Evolutionary conservation across 53 echinoderm and acorn worm genomes (phyloP).

Genomic region (Holothuria leucospilota): DNA sequence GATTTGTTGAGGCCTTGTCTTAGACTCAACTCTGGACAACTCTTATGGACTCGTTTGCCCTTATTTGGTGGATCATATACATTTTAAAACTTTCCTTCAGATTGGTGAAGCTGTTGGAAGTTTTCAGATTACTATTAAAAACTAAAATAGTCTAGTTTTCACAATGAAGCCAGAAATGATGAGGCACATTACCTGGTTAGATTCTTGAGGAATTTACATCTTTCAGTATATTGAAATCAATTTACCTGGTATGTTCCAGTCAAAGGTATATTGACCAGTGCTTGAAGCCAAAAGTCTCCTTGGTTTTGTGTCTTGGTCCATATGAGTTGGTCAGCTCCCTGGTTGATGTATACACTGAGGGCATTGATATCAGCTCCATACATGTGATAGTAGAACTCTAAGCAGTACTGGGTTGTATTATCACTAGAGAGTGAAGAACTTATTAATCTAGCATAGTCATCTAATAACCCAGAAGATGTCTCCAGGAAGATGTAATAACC

Average conservation of each 20-base stretch:
- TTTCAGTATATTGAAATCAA: background rate
- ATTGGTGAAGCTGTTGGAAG: no score
- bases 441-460: constrained; percentile 50
- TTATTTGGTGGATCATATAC: no score
- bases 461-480: constrained; percentile 29
- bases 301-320: constrained; percentile 27
- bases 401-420: constrained; percentile 54
- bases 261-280: constrained; percentile 7
- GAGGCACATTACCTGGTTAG: no score
- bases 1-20: no score
- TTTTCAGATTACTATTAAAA: no score
- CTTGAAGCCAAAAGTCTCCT: constrained; percentile 31
- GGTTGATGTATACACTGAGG: constrained; percentile 50
- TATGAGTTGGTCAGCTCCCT: background rate
- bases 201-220: no score
- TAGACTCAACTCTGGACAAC: no score
- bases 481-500: constrained; percentile 64
- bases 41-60: no score
- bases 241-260: constrained; percentile 26
- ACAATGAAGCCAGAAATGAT: no score
- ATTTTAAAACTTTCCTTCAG: no score
- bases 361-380: constrained; percentile 74
- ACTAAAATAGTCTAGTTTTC: no score
- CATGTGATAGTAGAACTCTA: constrained; percentile 89
- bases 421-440: background rate